Evolutionary conservation across 1,140 invertebrate genomes (phyloP).

Genomic region (Monomorium pharaonis): DNA sequence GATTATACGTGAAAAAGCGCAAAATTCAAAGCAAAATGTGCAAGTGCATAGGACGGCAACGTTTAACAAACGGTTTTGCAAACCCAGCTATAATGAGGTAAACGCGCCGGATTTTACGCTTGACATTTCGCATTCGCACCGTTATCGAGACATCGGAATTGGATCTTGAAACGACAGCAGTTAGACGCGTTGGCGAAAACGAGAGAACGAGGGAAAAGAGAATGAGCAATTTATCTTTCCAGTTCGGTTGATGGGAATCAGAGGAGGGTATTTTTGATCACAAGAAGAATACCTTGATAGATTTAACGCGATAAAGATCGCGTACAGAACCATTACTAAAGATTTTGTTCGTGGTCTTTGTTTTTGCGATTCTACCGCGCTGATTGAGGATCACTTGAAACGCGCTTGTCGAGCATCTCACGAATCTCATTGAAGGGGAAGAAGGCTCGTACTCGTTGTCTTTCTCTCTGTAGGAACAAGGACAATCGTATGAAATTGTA

Average conservation of each 20-base stretch:
- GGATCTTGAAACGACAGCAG: not conserved
- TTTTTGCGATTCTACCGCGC: constrained; percentile 6
- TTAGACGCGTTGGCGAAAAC: not conserved
- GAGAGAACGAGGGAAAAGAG: not conserved
- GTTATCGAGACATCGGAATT: constrained; percentile 9
- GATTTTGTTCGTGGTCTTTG: constrained; percentile 9
- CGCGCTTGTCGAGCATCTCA: constrained; percentile 14
- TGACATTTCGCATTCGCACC: not conserved
- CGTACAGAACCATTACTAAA: not conserved
- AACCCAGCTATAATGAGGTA: constrained; percentile 25
- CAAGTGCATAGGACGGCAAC: not conserved
- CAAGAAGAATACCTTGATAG: not conserved
- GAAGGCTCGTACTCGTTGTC: not conserved
- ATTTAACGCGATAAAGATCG: constrained; percentile 31
- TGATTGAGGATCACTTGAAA: constrained; percentile 48
- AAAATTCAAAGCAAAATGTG: constrained; percentile 31
- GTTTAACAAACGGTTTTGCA: constrained; percentile 14
- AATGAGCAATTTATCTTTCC: constrained; percentile 37
- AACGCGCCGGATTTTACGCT: not conserved
- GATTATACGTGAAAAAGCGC: not conserved
- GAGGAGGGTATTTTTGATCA: not conserved
- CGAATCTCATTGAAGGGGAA: constrained; percentile 22
- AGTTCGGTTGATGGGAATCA: not conserved
- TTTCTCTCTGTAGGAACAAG: not conserved
- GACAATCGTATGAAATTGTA: constrained; percentile 23